Evolutionary conservation across 2,113 vertebrate genomes (phyloP), one percentile per base, ranked within the genome.

Genomic region (Catharus minimus): DNA sequence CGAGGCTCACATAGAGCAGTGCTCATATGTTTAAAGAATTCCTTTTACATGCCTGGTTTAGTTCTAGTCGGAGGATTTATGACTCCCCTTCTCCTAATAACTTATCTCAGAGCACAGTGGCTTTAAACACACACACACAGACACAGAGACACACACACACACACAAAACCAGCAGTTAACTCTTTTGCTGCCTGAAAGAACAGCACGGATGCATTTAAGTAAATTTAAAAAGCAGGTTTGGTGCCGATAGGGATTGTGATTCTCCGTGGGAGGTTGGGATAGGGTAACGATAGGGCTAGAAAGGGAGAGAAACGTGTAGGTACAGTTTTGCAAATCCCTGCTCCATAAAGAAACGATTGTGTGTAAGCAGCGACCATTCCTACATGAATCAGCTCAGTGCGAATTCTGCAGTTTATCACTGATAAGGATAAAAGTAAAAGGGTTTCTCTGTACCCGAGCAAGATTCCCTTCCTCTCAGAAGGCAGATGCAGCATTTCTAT

Each of bases 11-110:
- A 87, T 13, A 89, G 88, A 80, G 74, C 39, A 89, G 74, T 60
- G 58, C 85, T 94, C 80, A 28, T 96, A 92, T 95, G 90, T 92
- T 87, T 93, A 95, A 93, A 95, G 93, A 84, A 91, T 92, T 87
- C 83, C 82, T 93, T 95, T 90, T 85, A 88, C 93, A 94, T 82
- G 95, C 93, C 91, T 85, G 88, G 87, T 95, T 93, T 95, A 89
- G 91, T 90, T 92, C 92, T 82, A 89, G 92, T 80, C 53, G 17
- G 84, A 46, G 57, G 95, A 96, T 96, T 96, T 96, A 94, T 89
- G 84, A 88, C 61, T 92, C 87, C 77, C 78, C 81, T 89, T 96
- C 96, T 93, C 95, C 87, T 81, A 93, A 89, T 95, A 96, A 95
- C 82, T 93, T 92, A 92, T 92, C 81, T 80, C 92, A n/a, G 75